A percentile compares a stretch with the other conserved stretches of the same genome.
phyloP scores from a whole-genome alignment of 2,888 invertebrate genomes.

The Lycocerus yunnanus region DNA sequence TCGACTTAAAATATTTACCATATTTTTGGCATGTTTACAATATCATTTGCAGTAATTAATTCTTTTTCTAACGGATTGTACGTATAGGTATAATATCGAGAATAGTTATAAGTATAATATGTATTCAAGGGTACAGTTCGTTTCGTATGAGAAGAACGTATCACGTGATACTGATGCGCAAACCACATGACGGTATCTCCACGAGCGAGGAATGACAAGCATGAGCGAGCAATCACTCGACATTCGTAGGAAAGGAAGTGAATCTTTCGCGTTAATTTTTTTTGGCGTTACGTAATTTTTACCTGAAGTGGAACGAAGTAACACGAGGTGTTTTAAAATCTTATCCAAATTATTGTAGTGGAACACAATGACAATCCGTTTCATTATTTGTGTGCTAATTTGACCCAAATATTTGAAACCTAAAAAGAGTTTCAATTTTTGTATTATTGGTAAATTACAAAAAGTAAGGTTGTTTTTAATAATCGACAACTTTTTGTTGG shows the following conservation, averaged over 20 bases:
- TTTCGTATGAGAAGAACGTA: too few relatives aligned
- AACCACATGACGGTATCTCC: background rate
- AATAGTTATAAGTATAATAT: too few relatives aligned
- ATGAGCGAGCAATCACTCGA: background rate
- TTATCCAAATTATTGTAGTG: background rate
- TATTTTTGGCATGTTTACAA: background rate
- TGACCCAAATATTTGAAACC: background rate
- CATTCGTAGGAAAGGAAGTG: background rate
- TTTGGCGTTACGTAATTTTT: background rate
- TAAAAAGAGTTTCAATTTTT: background rate
- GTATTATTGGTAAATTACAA: background rate
- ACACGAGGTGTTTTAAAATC: background rate
- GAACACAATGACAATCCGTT: background rate
- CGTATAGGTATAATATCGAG: background rate
- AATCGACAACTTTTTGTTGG: background rate
- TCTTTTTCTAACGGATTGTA: background rate
- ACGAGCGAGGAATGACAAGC: background rate
- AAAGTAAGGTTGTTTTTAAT: background rate
- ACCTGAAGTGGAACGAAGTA: background rate
- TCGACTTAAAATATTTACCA: background rate
- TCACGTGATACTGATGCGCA: background rate
- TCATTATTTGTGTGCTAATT: background rate
- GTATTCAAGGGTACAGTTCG: too few relatives aligned
- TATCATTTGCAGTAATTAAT: background rate
- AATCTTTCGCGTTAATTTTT: background rate